Percentiles rank a stretch among this genome's conserved stretches.
These are phyloP conservation scores for Parapristionchus giblindavisi DNA, from an alignment of 2,888 invertebrate species.

Conservation along the genomic window DNA sequence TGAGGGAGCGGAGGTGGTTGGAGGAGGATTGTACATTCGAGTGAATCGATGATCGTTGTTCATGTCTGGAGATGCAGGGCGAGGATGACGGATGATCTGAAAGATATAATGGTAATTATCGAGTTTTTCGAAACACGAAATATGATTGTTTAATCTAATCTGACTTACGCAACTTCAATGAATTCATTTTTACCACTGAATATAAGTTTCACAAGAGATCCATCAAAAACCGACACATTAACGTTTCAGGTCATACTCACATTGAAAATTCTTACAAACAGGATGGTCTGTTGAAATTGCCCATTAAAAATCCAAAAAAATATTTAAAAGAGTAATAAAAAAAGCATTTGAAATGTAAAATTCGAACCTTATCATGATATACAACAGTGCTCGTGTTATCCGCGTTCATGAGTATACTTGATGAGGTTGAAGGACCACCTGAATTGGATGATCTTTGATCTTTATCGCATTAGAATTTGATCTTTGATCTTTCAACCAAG, in stretches of 20 bases:
- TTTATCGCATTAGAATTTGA: too few species aligned
- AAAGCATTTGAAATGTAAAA: too few species aligned
- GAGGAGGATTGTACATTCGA: background rate
- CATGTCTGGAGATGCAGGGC: background rate
- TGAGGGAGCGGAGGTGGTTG: background rate
- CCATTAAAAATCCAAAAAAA: too few species aligned
- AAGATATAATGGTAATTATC: too few species aligned
- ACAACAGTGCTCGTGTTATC: too few species aligned
- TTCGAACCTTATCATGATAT: too few species aligned
- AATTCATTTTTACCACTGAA: background rate
- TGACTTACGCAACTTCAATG: background rate
- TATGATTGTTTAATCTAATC: background rate
- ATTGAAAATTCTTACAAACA: background rate
- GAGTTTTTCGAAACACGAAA: background rate
- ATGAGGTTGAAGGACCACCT: slow-evolving; percentile 23
- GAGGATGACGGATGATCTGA: background rate
- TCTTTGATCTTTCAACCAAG: too few species aligned
- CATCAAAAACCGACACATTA: background rate
- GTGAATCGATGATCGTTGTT: background rate
- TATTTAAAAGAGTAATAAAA: too few species aligned
- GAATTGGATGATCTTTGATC: too few species aligned
- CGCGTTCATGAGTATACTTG: too few species aligned
- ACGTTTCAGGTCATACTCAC: background rate
- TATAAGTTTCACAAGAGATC: background rate
- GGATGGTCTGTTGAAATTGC: too few species aligned